These are phyloP conservation scores for Stenolophus ochropezus DNA, from an alignment of 2,888 invertebrate genomes.

Conservation along the genomic window DNA sequence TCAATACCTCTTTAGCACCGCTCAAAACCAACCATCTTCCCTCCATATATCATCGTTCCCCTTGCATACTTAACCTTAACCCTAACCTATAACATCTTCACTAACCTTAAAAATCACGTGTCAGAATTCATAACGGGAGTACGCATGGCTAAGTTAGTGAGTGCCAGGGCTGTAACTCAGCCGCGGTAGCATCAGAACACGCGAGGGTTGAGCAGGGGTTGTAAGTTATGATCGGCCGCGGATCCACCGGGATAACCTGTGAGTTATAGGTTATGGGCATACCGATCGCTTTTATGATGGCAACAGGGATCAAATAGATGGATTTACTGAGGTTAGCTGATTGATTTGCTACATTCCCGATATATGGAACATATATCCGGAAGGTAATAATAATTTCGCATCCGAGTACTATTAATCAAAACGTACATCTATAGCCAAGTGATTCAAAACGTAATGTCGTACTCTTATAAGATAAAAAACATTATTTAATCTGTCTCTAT, in stretches of 20 bases:
- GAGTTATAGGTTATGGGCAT: slow-evolving; percentile 2
- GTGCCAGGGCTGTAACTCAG: slow-evolving; percentile 1
- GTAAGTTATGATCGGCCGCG: slow-evolving; percentile 5
- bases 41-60: neutral
- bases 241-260: neutral
- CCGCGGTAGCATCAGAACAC: neutral
- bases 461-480: too few relatives aligned
- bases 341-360: neutral
- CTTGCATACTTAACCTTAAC: neutral
- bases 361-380: neutral
- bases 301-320: slow-evolving; percentile 5
- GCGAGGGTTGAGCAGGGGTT: neutral
- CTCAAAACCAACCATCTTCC: neutral
- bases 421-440: neutral
- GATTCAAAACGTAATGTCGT: too few relatives aligned
- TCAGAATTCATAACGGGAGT: slow-evolving; percentile 9
- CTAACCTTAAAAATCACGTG: slow-evolving; percentile 21
- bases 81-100: neutral
- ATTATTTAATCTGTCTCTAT: too few relatives aligned
- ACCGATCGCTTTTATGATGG: slow-evolving; percentile 47
- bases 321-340: neutral
- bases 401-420: neutral
- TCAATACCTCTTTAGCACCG: too few relatives aligned
- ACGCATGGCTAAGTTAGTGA: slow-evolving; percentile 5
- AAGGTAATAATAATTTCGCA: neutral